A percentile compares a stretch with the other conserved stretches of the same genome.
phyloP scores from a whole-genome alignment of 2,888 invertebrate species.

The Tipula unca region DNA sequence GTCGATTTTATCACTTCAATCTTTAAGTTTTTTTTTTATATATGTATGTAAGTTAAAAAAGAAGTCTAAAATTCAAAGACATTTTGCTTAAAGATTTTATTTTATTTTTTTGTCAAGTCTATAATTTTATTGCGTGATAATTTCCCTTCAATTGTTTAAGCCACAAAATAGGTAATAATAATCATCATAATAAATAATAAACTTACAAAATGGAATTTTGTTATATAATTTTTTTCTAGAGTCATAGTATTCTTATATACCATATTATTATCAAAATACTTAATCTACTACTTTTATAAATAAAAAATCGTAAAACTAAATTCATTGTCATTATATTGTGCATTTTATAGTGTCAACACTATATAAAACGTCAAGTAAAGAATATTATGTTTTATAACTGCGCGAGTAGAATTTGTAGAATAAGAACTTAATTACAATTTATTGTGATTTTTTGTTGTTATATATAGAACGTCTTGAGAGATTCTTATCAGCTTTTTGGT shows the following conservation, averaged over 20 bases:
- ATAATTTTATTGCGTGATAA: conserved; percentile 14
- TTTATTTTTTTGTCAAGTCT: background rate
- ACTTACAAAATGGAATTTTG: background rate
- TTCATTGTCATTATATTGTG: background rate
- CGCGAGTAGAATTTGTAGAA: background rate
- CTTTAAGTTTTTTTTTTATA: background rate
- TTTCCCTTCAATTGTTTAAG: conserved; percentile 14
- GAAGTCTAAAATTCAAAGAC: background rate
- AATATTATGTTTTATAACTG: background rate
- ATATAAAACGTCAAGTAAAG: background rate
- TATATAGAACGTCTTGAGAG: background rate
- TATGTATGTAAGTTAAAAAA: background rate
- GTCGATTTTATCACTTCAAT: conserved; percentile 4
- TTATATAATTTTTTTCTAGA: background rate
- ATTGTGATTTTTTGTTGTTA: background rate
- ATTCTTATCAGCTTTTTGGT: background rate
- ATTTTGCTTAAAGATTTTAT: background rate
- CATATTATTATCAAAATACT: background rate
- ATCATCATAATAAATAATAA: conserved; percentile 14
- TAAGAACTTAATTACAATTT: conserved; percentile 1
- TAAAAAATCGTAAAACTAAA: background rate
- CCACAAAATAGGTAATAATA: background rate
- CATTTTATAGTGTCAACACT: background rate
- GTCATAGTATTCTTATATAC: background rate
- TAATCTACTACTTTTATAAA: background rate